Base-by-base conservation (phyloP, 2,888 invertebrate species). In the Empis stercorea region DNA sequence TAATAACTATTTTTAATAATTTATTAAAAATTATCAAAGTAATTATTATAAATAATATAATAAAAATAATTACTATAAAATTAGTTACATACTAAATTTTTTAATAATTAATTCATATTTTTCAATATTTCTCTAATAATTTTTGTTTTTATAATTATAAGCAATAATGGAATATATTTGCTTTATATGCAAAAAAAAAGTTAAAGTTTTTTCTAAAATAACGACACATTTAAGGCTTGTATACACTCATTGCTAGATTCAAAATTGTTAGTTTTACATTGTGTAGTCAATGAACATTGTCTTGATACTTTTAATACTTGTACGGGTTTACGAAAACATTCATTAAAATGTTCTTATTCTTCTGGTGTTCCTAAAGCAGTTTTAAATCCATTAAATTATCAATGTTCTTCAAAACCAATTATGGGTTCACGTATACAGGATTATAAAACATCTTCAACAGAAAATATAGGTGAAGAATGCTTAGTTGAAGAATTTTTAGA, bases 301-400 rank as follows among this genome's bases (percentile, higher is more conserved):
- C 11, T 23, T 17, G 27, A 14, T 27, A 40, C 39, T n/a, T 45
- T 39, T 16, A 45, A 15, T 9, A 45, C 39, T 16, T 46, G 32
- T 41, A 41, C 34, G 10, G 46, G 46, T 16, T 41, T 46, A 39
- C 14, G 20, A 30, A 46, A 34, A 15, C 46, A 46, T 46, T 30
- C 41, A 34, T n/a, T 46, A 34, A 46, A 46, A 32, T 41, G 34
- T 32, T 32, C 9, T 32, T 6, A 32, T 13, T 13, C 10, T 32
- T 13, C 32, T 32, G 11, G 3, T 32, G 32, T 7, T 13, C 20
- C 20, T 20, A 20, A 20, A 20, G 20, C 3, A 20, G 20, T 20
- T 20, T 20, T 20, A 32, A 32, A 32, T 9, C 10, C 3, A 32
- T 10, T 32, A 32, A 10, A 32, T 10, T 13, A 5, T 32, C 32